Evolutionary conservation across 2,797 vertebrate species (phyloP), one percentile per base, ranked within the genome.

Genomic region (Acipenser transmontanus): DNA sequence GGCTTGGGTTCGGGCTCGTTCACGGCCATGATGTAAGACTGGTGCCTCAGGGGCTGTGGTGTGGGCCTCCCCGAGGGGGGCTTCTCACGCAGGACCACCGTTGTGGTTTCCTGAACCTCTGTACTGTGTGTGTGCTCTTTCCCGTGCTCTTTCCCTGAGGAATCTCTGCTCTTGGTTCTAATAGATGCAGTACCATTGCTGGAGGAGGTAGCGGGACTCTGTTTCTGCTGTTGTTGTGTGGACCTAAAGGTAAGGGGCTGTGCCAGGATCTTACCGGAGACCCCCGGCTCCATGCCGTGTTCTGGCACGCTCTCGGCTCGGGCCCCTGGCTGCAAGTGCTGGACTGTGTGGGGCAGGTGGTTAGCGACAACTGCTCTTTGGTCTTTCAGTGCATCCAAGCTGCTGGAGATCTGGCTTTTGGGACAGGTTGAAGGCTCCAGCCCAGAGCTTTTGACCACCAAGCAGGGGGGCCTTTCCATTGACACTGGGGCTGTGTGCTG

Each of bases 21-120:
- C 20, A 98, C 92, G 1, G 96, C 94, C 71, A 93, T 82, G 52
- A 95, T 92, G 63, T 95, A 97, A 11, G 96, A 98, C 1, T 92
- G 92, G 65, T 96, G 95, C 13, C 94, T 88, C 66, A 94, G 72
- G 69, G 89, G 93, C 63, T 89, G 89, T 0, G 93, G 83, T 0
- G 76, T 87, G 59, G 87, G 87, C 66, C 79, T 81, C 48, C 87
- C 91, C 51, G 80, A 76, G 0, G 85, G 83, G 3, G 89, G 80
- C 70, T 88, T 92, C 72, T 93, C 93, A 69, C 94, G 83, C 68
- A 93, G 84, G 70, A 92, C 82, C 47, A 98, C 88, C 1, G 83
- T 81, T 1, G 80, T 84, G 5, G 80, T 82, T n/a, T 54, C 52
- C 34, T 34, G 34, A 34, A 34, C 34, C 34, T 34, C 34, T 3